Base-by-base conservation (phyloP, 2,888 invertebrate species). In the Luperina testacea region DNA sequence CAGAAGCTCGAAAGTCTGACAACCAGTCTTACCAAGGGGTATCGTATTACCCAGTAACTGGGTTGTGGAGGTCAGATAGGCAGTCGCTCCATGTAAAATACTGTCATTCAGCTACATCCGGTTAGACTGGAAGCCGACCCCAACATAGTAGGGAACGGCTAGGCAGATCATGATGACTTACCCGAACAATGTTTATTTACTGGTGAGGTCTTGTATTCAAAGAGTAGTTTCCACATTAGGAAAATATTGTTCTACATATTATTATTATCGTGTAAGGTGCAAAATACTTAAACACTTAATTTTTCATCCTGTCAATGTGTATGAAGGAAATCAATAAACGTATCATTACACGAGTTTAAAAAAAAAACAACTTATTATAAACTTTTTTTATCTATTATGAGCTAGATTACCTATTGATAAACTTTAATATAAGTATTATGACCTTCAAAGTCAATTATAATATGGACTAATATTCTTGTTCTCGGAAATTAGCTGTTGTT, bases 401-500 rank as follows among this genome's bases (percentile, higher is more conserved):
- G n/a, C 57, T 64, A 63, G 15, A 59, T 24, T 59, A 45, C 48
- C 24, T 53, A n/a, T 17, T 20, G 61, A 27, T 27, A 61, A 32
- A 51, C 27, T 64, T 64, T 38, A 38, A 7, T 38, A 6, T 59
- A 71, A 11, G 27, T 13, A n/a, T 15, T 32, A 45, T 24, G 27
- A 57, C 82, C 68, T 76, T 76, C 53, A 57, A 17, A 83, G 78
- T 83, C 74, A 84, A 84, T 90, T 88, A 88, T 85, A 81, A 83
- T 80, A 86, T 83, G 82, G 80, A 90, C 88, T 87, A 90, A 91
- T 91, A 91, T 92, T 91, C 91, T 90, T 87, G 85, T 91, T 89
- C 76, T 82, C 59, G 72, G 80, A 87, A 90, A 91, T 92, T 83
- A 90, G 78, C 89, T 86, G 90, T 92, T 92, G 92, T 92, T 86